Conservation (phyloP, 2,113 vertebrate species). For the Formicarius rufipectus region DNA sequence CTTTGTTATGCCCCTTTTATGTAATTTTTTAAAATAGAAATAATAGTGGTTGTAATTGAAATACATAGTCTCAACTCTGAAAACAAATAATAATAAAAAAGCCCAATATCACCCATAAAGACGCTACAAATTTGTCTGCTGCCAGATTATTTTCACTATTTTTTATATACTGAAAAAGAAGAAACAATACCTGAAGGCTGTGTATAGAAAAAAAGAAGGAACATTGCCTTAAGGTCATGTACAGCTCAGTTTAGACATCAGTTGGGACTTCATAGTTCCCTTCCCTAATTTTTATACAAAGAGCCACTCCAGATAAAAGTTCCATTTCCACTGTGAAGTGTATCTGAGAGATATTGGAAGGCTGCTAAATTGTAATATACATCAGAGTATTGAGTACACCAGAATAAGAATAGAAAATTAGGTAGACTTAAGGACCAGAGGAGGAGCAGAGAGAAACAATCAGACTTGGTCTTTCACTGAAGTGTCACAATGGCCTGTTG, state of each 20-base stretch:
- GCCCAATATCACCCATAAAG: not conserved
- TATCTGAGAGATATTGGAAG: not conserved
- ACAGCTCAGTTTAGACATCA: not conserved
- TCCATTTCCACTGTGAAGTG: not conserved
- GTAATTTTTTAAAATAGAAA: not conserved
- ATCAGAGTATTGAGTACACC: not conserved
- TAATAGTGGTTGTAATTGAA: not conserved
- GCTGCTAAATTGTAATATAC: not conserved
- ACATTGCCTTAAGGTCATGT: not conserved
- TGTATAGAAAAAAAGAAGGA: not conserved
- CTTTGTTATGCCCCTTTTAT: not conserved
- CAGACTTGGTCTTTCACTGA: not conserved
- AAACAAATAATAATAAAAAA: not conserved
- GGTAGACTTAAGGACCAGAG: not conserved
- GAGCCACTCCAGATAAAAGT: not conserved
- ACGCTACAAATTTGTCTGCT: not conserved
- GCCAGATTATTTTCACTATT: not conserved
- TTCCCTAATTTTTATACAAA: not conserved
- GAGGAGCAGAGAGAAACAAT: not conserved
- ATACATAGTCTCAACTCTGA: not conserved
- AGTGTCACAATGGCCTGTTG: not conserved
- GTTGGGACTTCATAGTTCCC: not conserved
- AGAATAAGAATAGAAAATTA: not conserved
- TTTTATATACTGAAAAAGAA: not conserved
- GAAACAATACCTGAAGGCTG: not conserved